Percentiles rank a stretch among this genome's conserved stretches.
phyloP scores from a whole-genome alignment of 2,888 invertebrate species.

The Drosophila eohydei region DNA sequence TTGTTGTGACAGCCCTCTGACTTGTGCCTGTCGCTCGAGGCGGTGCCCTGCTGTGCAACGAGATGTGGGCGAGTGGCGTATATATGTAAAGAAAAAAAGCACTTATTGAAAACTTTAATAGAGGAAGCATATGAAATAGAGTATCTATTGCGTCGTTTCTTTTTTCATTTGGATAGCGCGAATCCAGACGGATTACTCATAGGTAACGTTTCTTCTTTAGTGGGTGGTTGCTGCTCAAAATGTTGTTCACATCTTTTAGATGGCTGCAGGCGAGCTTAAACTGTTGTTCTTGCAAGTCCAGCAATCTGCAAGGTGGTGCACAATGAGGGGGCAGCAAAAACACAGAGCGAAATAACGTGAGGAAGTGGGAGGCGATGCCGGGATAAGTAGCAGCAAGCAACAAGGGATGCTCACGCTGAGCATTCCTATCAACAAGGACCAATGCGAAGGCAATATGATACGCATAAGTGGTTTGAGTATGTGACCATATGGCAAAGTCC shows the following conservation, averaged over 20 bases:
- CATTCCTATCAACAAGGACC: slow-evolving; percentile 39
- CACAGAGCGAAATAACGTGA: background rate
- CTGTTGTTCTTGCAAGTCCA: slow-evolving; percentile 32
- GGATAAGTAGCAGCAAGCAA: slow-evolving; percentile 30
- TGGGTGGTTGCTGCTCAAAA: slow-evolving; percentile 38
- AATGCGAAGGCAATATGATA: slow-evolving; percentile 59
- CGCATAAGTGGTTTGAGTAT: slow-evolving; percentile 63
- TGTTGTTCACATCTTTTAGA: slow-evolving; percentile 12
- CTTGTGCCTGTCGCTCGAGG: slow-evolving; percentile 37
- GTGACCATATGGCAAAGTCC: slow-evolving; percentile 69
- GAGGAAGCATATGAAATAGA: slow-evolving; percentile 14
- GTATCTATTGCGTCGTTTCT: slow-evolving; percentile 27
- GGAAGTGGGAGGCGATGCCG: background rate
- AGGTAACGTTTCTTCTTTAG: slow-evolving; percentile 29
- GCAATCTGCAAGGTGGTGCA: slow-evolving; percentile 41
- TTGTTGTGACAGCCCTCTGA: slow-evolving; percentile 48
- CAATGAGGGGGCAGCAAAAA: background rate
- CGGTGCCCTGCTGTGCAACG: slow-evolving; percentile 15
- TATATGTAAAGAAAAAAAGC: slow-evolving; percentile 6
- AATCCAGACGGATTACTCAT: slow-evolving; percentile 61
- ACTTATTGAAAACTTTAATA: slow-evolving; percentile 20
- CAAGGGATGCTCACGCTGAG: slow-evolving; percentile 70
- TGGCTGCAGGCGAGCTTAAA: slow-evolving; percentile 12
- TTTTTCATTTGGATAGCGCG: slow-evolving; percentile 5
- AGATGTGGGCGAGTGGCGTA: slow-evolving; percentile 8